Conservation (phyloP, 1,140 invertebrate species). For the Bombus fervidus region DNA sequence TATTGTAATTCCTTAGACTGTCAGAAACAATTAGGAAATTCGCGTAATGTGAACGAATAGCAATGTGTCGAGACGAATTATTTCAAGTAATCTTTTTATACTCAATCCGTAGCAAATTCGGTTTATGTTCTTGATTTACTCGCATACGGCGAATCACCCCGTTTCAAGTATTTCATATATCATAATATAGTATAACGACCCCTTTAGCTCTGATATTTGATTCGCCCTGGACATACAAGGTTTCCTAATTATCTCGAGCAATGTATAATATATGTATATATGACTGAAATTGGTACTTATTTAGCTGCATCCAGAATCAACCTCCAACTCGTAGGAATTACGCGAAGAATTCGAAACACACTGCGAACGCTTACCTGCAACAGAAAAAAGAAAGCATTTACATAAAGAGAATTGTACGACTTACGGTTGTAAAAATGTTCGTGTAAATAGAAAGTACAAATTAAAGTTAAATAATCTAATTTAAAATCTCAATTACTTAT, state of each 20-base stretch:
- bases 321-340: too few relatives aligned
- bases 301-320: background rate
- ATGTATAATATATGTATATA: background rate
- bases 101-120: too few relatives aligned
- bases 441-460: background rate
- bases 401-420: background rate
- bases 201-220: background rate
- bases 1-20: background rate
- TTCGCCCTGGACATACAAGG: background rate
- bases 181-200: background rate
- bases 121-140: background rate
- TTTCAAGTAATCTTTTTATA: too few relatives aligned
- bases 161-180: background rate
- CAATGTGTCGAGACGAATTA: background rate
- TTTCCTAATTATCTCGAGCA: slow-evolving; percentile 6
- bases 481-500: background rate
- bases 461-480: background rate
- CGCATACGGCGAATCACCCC: too few relatives aligned
- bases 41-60: too few relatives aligned
- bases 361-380: slow-evolving; percentile 27
- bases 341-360: background rate
- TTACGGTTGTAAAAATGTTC: background rate
- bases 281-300: background rate
- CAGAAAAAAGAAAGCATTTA: background rate
- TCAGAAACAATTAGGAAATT: background rate